Evolutionary conservation across 53 echinoderm and acorn worm species (phyloP).

Genomic region (Mesocentrotus franciscanus): DNA sequence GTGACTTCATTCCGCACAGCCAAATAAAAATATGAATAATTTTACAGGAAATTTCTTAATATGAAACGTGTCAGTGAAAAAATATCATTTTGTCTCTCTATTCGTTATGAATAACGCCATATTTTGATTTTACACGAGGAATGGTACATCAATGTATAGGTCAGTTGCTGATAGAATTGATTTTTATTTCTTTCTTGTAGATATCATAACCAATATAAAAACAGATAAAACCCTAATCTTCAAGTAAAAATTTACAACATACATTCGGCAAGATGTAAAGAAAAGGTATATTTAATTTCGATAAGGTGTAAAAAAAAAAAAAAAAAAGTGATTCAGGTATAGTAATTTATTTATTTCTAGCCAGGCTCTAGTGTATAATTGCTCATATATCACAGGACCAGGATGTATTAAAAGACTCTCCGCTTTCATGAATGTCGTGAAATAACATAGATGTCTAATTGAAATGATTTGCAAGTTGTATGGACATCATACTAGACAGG

Average conservation of each 20-base stretch:
- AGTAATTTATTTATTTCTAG: not conserved
- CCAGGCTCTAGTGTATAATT: too few relatives aligned
- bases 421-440: not conserved
- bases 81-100: not conserved
- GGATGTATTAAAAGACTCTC: not conserved
- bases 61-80: not conserved
- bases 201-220: not conserved
- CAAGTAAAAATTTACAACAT: not conserved
- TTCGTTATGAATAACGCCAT: not conserved
- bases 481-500: not conserved
- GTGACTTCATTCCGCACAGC: not conserved
- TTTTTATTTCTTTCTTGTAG: not conserved
- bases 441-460: not conserved
- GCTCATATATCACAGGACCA: not conserved
- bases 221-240: not conserved
- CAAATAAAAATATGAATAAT: not conserved
- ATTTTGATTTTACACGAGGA: not conserved
- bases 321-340: not conserved
- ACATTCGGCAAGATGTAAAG: not conserved
- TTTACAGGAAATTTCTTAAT: not conserved
- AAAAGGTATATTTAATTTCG: not conserved
- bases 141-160: not conserved
- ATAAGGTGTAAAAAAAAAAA: not conserved
- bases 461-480: constrained; percentile 3
- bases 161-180: not conserved